Conservation (phyloP, 2,888 invertebrate genomes). For the Hyposoter didymator region DNA sequence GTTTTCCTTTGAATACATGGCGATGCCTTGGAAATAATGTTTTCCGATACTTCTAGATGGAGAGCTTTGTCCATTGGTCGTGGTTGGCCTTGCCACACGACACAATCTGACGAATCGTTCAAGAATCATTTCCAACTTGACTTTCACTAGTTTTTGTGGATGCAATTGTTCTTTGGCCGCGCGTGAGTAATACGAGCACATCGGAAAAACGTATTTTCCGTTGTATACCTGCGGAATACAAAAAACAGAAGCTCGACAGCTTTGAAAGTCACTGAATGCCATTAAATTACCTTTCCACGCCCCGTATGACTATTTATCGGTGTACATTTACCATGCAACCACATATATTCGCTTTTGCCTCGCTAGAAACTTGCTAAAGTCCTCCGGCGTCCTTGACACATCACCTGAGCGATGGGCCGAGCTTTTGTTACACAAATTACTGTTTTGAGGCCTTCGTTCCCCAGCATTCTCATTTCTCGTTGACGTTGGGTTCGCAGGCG, state of each 20-base stretch:
- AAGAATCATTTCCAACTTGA: constrained; percentile 47
- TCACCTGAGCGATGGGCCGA: constrained; percentile 38
- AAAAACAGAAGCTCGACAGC: not conserved
- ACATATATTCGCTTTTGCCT: constrained; percentile 46
- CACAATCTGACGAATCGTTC: constrained; percentile 47
- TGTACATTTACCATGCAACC: constrained; percentile 1
- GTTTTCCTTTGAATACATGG: not conserved
- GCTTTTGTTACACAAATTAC: constrained; percentile 53
- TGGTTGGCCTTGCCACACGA: constrained; percentile 34
- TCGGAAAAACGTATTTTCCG: not conserved
- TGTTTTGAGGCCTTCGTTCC: not conserved
- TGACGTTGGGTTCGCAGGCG: constrained; percentile 41
- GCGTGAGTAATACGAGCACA: not conserved
- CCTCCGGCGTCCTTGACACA: constrained; percentile 38
- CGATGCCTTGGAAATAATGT: constrained; percentile 5
- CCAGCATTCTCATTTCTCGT: constrained; percentile 43
- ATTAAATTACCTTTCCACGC: constrained; percentile 55
- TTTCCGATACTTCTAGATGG: constrained; percentile 15
- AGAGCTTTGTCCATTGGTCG: constrained; percentile 46
- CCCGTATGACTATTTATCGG: not conserved
- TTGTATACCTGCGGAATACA: not conserved
- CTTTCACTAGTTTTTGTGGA: not conserved
- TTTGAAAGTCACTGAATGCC: constrained; percentile 43
- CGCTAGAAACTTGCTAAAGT: constrained; percentile 59
- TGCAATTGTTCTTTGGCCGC: not conserved